Evolutionary conservation across 2,888 invertebrate genomes (phyloP), one percentile per base, ranked within the genome.

Genomic region (Nebria salina): DNA sequence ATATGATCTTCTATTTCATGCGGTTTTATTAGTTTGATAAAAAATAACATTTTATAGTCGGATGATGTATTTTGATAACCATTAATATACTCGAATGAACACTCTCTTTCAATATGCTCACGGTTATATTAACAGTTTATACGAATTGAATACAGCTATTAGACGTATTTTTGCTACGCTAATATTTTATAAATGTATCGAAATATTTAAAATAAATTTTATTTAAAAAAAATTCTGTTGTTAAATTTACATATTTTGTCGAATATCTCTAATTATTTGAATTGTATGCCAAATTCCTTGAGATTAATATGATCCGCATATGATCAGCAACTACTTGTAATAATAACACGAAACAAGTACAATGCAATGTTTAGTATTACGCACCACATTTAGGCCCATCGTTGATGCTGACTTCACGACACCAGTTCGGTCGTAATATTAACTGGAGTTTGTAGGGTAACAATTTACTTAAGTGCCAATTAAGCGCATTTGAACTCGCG

Each of bases 391-490:
- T 13, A 8, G 54, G 13, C 11, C 13, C 54, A 7, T 13, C 54
- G 13, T 54, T 54, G 54, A 54, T 6, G 7, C 13, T 54, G 54
- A 54, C 8, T 54, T 54, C 54, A 54, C 13, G 26, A 26, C 70
- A 5, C 70, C 1, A 6, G 26, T 70, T 26, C 6, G 70, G 25
- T 70, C 13, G 70, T 70, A 26, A 70, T 70, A 26, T 70, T 70
- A 26, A 66, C 66, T 13, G 70, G 26, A 70, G 70, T 70, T 70
- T 70, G 76, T 43, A 75, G 75, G 75, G 75, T 75, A 68, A 80
- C 80, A 80, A 80, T 80, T 80, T 80, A 75, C 80, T 80, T 80
- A 80, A 80, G 80, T 80, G 80, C 75, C 80, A 80, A 80, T 80
- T 80, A 80, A 70, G 80, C 34, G 70, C 75, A 75, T 80, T 80